Percentiles rank a stretch among this genome's conserved stretches.
Evolutionary conservation across 2,888 invertebrate genomes (phyloP).

Genomic region (Sarcophaga variegata): DNA sequence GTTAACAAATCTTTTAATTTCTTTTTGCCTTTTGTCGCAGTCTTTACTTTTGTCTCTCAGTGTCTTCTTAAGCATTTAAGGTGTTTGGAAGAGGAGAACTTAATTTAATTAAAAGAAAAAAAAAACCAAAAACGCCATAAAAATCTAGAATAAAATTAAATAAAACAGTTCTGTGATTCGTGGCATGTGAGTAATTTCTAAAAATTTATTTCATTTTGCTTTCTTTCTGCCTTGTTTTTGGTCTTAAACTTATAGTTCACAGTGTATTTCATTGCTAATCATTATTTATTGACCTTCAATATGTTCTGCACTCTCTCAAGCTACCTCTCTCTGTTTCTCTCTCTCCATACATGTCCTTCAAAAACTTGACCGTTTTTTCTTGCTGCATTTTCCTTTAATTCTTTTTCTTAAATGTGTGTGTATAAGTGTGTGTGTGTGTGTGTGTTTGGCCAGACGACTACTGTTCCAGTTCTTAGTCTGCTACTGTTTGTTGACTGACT

Average conservation of each 20-base stretch:
- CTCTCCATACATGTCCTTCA: neutral
- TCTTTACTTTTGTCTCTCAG: neutral
- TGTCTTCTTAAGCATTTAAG: neutral
- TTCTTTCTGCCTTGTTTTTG: neutral
- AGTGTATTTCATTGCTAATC: conserved; percentile 29
- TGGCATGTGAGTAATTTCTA: neutral
- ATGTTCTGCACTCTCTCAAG: neutral
- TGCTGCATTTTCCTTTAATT: conserved; percentile 1
- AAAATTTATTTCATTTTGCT: no score
- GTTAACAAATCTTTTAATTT: conserved; percentile 8
- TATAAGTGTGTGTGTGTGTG: neutral
- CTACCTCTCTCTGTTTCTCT: conserved; percentile 26
- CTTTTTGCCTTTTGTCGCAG: neutral
- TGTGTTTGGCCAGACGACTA: conserved; percentile 56
- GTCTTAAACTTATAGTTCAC: conserved; percentile 5
- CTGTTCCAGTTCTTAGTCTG: conserved; percentile 56
- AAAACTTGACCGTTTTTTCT: neutral
- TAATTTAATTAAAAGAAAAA: neutral
- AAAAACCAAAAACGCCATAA: neutral
- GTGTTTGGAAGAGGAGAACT: neutral
- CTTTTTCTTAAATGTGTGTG: neutral
- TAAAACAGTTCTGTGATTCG: neutral
- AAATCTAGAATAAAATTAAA: no score
- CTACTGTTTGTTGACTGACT: conserved; percentile 54
- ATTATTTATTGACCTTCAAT: conserved; percentile 48